Evolutionary conservation across 2,113 vertebrate genomes (phyloP).

Genomic region (Sebastes fasciatus): DNA sequence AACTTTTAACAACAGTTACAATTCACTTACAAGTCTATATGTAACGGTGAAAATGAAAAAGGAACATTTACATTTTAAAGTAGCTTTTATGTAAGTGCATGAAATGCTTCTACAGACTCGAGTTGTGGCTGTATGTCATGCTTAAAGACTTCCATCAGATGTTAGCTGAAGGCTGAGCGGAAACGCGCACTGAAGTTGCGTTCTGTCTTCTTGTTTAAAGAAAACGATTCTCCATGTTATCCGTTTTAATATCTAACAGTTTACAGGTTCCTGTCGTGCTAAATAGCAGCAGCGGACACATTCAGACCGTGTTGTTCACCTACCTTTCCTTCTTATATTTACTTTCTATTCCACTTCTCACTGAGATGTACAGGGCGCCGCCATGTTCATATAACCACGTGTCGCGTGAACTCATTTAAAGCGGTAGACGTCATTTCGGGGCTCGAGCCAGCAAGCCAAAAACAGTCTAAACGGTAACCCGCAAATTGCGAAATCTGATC

Average conservation of each 20-base stretch:
- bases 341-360: background rate
- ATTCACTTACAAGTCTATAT: background rate
- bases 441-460: too few species aligned
- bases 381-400: conserved; percentile 75
- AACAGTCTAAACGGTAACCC: too few species aligned
- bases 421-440: conserved; percentile 15
- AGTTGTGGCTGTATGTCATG: background rate
- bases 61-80: background rate
- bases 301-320: background rate
- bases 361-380: background rate
- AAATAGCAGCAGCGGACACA: background rate
- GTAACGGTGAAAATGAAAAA: background rate
- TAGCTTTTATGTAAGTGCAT: too few species aligned
- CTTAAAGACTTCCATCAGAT: background rate
- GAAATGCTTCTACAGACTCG: too few species aligned
- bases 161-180: background rate
- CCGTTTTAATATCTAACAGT: background rate
- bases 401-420: conserved; percentile 66
- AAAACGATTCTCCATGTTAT: background rate
- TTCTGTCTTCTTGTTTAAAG: background rate
- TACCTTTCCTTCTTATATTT: conserved; percentile 35
- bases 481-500: too few species aligned
- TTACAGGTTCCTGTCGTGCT: background rate
- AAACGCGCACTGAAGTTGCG: background rate
- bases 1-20: background rate